Base-by-base conservation (phyloP, 2,113 vertebrate genomes). In the Bostrychus sinensis region DNA sequence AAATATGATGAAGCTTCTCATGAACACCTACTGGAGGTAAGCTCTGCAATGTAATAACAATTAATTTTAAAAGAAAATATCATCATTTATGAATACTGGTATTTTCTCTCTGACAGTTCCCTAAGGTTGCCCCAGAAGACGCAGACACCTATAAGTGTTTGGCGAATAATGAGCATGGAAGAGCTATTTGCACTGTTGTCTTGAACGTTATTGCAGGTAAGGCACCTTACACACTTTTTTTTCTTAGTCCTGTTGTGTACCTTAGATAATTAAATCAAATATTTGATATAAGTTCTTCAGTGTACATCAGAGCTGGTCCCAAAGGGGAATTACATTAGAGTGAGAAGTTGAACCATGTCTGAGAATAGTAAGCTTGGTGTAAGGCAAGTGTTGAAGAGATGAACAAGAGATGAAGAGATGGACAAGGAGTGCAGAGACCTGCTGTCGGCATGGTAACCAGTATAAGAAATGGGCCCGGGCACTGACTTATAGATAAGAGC, bases 131-230 rank as follows among this genome's bases (percentile, higher is more conserved):
- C 0, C 10, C 75, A 0, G 85, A 88, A 6, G 93, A 97, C 84
- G 90, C 91, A 0, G 96, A 95, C 56, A 73, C 93, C 62, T 97
- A 96, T 76, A 94, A 91, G 73, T 98, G 95, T 82, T 87, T 23
- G 10, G 96, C 94, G 3, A 66, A 82, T 30, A 98, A 98, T 66
- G 74, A 86, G 6, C 94, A 93, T 0, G 96, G 96, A 57, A 92
- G 92, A 72, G 96, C 95, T 10, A 1, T 88, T 0, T 96, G 95
- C 80, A 86, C 92, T 0, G 93, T 77, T 0, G 76, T 92, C 30
- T 91, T 98, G 62, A 95, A 93, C 17, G 77, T 98, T 53, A 91
- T 97, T 41, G 89, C 89, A 85, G 94, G 96, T 96, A 89, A 37
- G 87, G 64, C 26, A 17, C 16, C 16, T 39, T 10, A 70, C 20